phyloP scores from a whole-genome alignment of 2,888 invertebrate genomes.

The Chorisops tibialis region DNA sequence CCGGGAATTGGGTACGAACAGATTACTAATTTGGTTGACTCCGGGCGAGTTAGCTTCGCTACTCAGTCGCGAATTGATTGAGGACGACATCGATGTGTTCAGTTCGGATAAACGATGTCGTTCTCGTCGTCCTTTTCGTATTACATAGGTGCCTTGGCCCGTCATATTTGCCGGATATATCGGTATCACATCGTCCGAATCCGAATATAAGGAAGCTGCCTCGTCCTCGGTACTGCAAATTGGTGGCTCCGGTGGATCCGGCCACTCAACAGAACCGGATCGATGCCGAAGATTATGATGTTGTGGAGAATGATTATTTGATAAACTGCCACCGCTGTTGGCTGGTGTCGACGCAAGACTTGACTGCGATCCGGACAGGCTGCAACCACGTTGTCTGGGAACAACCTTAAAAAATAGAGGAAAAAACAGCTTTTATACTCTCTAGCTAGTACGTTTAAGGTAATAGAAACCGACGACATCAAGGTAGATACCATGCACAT shows the following conservation, averaged over 20 bases:
- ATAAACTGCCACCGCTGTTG: constrained; percentile 30
- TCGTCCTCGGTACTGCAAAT: constrained; percentile 65
- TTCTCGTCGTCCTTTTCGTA: constrained; percentile 69
- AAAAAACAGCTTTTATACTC: no score
- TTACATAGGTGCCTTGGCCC: constrained; percentile 72
- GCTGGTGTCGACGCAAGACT: constrained; percentile 69
- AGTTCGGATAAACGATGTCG: constrained; percentile 62
- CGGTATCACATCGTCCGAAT: constrained; percentile 49
- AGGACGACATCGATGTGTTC: constrained; percentile 48
- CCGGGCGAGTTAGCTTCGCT: constrained; percentile 51
- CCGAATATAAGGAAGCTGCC: constrained; percentile 67
- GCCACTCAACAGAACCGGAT: constrained; percentile 57
- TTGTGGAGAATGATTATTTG: constrained; percentile 31
- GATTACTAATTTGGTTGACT: constrained; percentile 55
- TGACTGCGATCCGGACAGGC: constrained; percentile 60
- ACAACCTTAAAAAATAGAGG: constrained; percentile 54
- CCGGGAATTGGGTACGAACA: constrained; percentile 62
- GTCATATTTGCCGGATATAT: constrained; percentile 53
- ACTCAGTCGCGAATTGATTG: constrained; percentile 62
- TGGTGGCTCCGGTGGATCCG: constrained; percentile 66
- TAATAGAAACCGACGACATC: no score
- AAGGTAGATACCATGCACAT: no score
- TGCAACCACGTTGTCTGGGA: constrained; percentile 57
- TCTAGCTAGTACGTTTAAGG: no score
- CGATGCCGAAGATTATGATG: constrained; percentile 28